Evolutionary conservation across 2,113 vertebrate genomes (phyloP).

Genomic region (Crotalus tigris): DNA sequence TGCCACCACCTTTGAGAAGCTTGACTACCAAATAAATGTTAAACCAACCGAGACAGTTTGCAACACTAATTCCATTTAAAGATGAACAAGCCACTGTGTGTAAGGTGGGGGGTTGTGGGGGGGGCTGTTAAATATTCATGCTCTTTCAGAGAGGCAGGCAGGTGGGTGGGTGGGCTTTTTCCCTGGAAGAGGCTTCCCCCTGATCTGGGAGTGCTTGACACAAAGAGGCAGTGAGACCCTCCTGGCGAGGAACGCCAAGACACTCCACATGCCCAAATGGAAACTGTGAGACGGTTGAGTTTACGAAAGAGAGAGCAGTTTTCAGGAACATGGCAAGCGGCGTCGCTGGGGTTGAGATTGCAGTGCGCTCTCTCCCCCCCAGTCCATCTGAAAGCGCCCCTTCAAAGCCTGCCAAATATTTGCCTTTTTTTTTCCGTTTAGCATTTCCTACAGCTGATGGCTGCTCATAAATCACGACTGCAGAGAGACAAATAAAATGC

Average conservation of each 20-base stretch:
- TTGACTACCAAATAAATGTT: constrained; percentile 46
- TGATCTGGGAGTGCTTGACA: accelerated
- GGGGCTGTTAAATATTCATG: constrained; percentile 53
- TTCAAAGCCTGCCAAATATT: constrained; percentile 27
- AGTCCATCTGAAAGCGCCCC: neutral
- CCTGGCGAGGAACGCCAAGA: neutral
- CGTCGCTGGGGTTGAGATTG: neutral
- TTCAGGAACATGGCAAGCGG: neutral
- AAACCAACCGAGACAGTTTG: constrained; percentile 50
- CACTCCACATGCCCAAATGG: accelerated
- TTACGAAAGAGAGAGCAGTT: constrained; percentile 11
- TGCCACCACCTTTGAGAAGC: constrained; percentile 51
- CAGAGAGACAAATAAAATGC: constrained; percentile 9
- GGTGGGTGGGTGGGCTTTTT: neutral
- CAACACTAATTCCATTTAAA: constrained; percentile 50
- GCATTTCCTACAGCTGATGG: neutral
- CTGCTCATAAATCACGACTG: neutral
- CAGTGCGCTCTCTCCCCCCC: neutral
- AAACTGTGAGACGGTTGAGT: neutral
- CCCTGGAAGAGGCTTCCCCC: neutral
- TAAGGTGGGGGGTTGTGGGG: constrained; percentile 27
- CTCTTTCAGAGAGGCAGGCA: constrained; percentile 44
- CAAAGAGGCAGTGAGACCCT: accelerated
- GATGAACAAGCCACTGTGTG: constrained; percentile 56
- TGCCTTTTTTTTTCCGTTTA: constrained; percentile 12